A percentile compares a stretch with the other conserved stretches of the same genome.
phyloP scores from a whole-genome alignment of 64 coral and sea anemone genomes.

The Pocillopora verrucosa region DNA sequence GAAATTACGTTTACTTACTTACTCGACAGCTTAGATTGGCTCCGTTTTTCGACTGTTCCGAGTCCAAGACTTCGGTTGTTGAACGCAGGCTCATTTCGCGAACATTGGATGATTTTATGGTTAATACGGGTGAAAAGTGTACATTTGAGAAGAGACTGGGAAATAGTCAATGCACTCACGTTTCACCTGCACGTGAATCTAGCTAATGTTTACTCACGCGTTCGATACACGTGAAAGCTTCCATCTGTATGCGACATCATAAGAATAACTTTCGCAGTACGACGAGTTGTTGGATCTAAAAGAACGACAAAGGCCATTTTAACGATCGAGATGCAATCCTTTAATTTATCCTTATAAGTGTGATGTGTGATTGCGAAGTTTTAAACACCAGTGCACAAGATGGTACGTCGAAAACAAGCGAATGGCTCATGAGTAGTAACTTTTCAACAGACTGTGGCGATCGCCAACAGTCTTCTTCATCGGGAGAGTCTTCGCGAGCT shows the following conservation, averaged over 20 bases:
- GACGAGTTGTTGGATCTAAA: not conserved
- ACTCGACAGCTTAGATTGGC: no score
- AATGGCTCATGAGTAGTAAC: slow-evolving; percentile 13
- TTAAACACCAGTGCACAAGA: not conserved
- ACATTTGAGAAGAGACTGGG: not conserved
- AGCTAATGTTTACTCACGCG: not conserved
- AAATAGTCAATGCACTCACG: not conserved
- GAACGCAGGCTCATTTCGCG: no score
- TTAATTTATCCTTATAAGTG: not conserved
- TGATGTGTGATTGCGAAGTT: slow-evolving; percentile 4
- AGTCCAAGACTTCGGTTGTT: no score
- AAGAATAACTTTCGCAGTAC: not conserved
- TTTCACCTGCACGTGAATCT: not conserved
- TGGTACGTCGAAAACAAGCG: slow-evolving; percentile 11
- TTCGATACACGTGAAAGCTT: not conserved
- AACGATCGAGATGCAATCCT: not conserved
- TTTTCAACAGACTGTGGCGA: slow-evolving; percentile 4
- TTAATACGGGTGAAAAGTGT: not conserved
- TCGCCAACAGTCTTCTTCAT: not conserved
- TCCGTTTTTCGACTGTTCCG: no score
- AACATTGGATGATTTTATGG: no score
- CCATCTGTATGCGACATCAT: not conserved
- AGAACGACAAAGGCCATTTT: not conserved
- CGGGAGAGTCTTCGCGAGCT: not conserved
- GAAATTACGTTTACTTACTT: no score